A percentile compares a stretch with the other conserved stretches of the same genome.
Evolutionary conservation across 2,797 vertebrate genomes (phyloP).

Genomic region (Diplodus puntazzo): DNA sequence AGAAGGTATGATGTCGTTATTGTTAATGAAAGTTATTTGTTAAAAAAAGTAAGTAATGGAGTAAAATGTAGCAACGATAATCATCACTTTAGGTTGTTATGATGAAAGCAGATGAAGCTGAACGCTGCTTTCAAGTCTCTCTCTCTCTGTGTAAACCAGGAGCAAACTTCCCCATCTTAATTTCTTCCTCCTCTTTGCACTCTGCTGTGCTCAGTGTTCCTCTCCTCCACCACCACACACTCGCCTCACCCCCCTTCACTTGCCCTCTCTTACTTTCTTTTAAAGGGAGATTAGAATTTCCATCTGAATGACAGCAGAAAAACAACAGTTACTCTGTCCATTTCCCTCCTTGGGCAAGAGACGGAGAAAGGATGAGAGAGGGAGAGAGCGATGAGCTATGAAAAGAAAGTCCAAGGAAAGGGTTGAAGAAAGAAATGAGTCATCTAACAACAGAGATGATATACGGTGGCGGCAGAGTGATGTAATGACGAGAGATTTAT

Average conservation of each 20-base stretch:
- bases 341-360: constrained; percentile 78
- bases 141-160: constrained; percentile 78
- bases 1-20: background rate
- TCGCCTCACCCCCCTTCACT: constrained; percentile 61
- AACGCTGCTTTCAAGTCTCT: constrained; percentile 77
- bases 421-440: constrained; percentile 68
- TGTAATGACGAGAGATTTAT: constrained; percentile 88
- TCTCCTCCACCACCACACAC: constrained; percentile 39
- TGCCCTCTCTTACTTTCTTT: constrained; percentile 74
- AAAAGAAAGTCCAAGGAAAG: constrained; percentile 71
- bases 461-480: constrained; percentile 61
- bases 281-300: constrained; percentile 95
- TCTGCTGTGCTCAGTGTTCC: constrained; percentile 42
- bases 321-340: constrained; percentile 93
- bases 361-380: constrained; percentile 60
- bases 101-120: constrained; percentile 48
- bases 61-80: background rate
- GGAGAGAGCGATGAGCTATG: constrained; percentile 46
- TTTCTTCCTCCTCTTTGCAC: constrained; percentile 50
- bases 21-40: background rate
- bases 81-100: background rate
- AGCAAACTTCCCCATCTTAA: constrained; percentile 65
- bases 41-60: background rate
- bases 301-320: constrained; percentile 95
- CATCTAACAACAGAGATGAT: constrained; percentile 66